Evolutionary conservation across 2,113 vertebrate species (phyloP).

Genomic region (Lycaon pictus): DNA sequence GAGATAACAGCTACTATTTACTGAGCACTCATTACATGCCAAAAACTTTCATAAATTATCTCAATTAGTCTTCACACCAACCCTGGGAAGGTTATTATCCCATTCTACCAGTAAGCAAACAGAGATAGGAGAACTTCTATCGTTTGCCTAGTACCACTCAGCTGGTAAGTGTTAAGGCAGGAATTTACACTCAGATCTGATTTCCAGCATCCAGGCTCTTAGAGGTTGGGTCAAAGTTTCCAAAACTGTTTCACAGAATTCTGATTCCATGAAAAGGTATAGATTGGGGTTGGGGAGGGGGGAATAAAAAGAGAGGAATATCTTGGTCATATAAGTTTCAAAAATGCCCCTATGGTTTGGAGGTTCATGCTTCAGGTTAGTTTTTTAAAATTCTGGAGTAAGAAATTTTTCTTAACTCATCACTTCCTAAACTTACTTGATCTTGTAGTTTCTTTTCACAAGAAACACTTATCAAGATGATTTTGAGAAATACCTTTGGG

Average conservation of each 20-base stretch:
- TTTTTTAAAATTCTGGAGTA: neutral
- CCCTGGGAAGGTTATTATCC: neutral
- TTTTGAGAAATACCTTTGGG: neutral
- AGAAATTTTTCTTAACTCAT: neutral
- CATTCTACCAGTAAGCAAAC: neutral
- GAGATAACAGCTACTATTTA: neutral
- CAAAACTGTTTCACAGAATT: neutral
- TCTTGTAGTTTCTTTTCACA: conserved; percentile 33
- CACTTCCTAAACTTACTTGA: conserved; percentile 20
- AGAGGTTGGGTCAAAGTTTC: neutral
- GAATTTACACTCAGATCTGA: neutral
- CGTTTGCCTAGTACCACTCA: neutral
- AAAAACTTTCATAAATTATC: neutral
- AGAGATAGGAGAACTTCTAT: neutral
- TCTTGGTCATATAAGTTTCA: neutral
- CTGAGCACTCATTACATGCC: neutral
- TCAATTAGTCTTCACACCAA: neutral
- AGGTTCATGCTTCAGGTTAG: neutral
- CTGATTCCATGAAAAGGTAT: neutral
- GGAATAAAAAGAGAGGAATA: neutral
- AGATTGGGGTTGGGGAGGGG: fast-evolving
- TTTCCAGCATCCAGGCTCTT: neutral
- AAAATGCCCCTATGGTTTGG: neutral
- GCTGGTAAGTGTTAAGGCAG: neutral
- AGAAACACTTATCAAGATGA: conserved; percentile 47